Base-by-base conservation (phyloP, 2,797 vertebrate genomes). In the Pteropus rufus region DNA sequence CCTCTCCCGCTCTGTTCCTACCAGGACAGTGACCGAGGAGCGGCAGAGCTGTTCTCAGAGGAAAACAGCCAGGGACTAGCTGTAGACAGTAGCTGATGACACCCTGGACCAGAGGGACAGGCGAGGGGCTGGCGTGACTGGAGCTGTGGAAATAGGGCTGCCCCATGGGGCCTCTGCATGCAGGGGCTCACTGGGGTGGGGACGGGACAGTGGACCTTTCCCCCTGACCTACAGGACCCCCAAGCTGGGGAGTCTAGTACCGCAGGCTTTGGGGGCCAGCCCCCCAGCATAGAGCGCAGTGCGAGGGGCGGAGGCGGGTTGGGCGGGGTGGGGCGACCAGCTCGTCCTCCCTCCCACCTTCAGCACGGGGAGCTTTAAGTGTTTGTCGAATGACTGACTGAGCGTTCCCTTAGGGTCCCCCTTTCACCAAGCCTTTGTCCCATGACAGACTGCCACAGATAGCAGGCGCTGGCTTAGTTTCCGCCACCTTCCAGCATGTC, bases 61-160 rank as follows among this genome's bases (percentile, higher is more conserved):
- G 60, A 77, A 15, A 11, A 26, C 49, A 12, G 29, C 1, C 0
- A 24, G 23, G 56, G n/a, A 23, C 49, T 11, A 1, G 31, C 14
- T 73, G n/a, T 5, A 16, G 19, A 9, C 49, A 49, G 36, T 2
- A 19, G 46, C 36, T 9, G 0, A 26, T 69, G 52, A 46, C 44
- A 14, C 31, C 19, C 36, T 1, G 2, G 31, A 8, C 44, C 29
- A 31, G 4, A 49, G 36, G 12, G 10, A 29, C 6, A 19, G 39
- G 9, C 0, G 0, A 31, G 46, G 36, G 23, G 5, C 39, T 29
- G 0, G 10, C 4, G 0, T 5, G 31, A 3, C 36, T 14, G 46
- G 34, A 36, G 39, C 23, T 1, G 0, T 4, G 24, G 29, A 6
- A 31, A 15, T 10, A 11, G 60, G 21, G 56, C 69, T 36, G 14